Base-by-base conservation (phyloP, 2,113 vertebrate genomes). In the Atractosteus spatula region DNA sequence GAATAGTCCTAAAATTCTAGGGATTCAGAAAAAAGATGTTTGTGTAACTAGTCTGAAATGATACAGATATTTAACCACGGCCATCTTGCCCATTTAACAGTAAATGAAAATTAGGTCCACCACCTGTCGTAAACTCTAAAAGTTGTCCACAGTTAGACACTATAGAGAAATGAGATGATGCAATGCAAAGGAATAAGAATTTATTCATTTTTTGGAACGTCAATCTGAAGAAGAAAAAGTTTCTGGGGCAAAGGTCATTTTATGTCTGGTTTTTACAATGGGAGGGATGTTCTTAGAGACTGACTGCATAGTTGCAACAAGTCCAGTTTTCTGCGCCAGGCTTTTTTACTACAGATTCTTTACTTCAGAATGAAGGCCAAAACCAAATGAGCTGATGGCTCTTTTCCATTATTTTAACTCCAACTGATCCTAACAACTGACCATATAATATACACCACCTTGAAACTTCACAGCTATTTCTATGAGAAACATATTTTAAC, bases 281-380 rank as follows among this genome's bases (percentile, higher is more conserved):
- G 8, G 56, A 63, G 70, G 64, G 62, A 71, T 71, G 55, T 78
- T 74, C 68, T 65, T 75, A 70, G 14, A 74, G 70, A 57, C 57
- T 41, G 78, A 71, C 61, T 68, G 76, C 71, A 81, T 77, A 80
- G 70, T 81, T 83, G 81, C 54, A 71, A 73, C 71, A 65, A 66
- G 71, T 76, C 73, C 73, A 80, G 71, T 6, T 68, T 51, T 69
- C 70, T 54, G 68, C 62, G 74, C 76, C 78, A 81, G 54, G 41
- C 68, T 63, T 66, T 76, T 76, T 74, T 72, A 79, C 62, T 79
- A 78, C 71, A 76, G 45, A 76, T 73, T 75, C 72, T 75, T 73
- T 78, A 63, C 56, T 68, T 68, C 44, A 44, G 8, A 47, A 17
- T 55, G 54, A n/a, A 71, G 16, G 70, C 76, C 77, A 80, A 79